Conservation (phyloP, 2,888 invertebrate species). For the Biston stratarius region DNA sequence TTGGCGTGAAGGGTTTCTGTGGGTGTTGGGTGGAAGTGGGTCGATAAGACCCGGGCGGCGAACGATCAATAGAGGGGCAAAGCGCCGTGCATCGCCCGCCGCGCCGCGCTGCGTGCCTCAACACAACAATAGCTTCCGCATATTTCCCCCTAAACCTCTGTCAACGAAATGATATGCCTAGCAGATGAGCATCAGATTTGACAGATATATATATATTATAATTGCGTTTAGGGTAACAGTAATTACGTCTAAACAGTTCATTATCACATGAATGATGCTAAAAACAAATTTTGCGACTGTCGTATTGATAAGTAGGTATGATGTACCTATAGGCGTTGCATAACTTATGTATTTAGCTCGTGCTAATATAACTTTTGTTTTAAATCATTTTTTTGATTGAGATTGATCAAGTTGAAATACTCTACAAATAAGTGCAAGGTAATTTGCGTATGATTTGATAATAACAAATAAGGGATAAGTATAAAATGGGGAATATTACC, state of each 20-base stretch:
- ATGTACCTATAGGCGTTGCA: neutral
- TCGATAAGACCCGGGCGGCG: constrained; percentile 76
- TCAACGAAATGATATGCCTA: constrained; percentile 50
- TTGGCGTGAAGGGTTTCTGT: constrained; percentile 56
- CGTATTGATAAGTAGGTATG: neutral
- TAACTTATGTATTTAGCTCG: no score
- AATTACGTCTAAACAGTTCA: neutral
- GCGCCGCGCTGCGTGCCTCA: constrained; percentile 64
- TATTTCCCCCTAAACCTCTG: constrained; percentile 51
- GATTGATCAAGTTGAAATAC: no score
- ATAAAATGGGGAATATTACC: neutral
- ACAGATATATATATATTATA: constrained; percentile 24
- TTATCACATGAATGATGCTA: neutral
- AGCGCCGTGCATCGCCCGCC: constrained; percentile 46
- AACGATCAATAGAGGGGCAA: constrained; percentile 77
- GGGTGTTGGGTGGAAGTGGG: constrained; percentile 71
- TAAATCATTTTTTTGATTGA: no score
- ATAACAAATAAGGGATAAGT: no score
- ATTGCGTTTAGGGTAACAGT: neutral
- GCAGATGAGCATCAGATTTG: constrained; percentile 40
- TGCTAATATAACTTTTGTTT: no score
- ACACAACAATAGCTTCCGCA: constrained; percentile 61
- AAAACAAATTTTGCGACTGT: neutral
- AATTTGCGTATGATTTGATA: neutral
- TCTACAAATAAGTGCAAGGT: neutral